These are phyloP conservation scores for Plectrocnemia conspersa DNA, from an alignment of 1,140 invertebrate species.

Conservation along the genomic window DNA sequence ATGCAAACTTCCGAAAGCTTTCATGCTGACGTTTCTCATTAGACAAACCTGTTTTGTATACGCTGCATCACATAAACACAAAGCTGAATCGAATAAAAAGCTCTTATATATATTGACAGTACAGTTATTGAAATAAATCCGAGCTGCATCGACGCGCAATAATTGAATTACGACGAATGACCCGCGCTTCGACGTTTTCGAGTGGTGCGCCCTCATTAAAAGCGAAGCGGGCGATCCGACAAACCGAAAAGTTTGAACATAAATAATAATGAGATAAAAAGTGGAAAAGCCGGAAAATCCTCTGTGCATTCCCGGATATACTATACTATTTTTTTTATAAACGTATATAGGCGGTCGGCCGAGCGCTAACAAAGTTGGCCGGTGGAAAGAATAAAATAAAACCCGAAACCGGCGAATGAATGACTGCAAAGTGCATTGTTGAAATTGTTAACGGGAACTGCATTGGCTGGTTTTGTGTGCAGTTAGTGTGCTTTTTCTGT, in stretches of 20 bases:
- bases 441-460: constrained; percentile 20
- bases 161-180: background rate
- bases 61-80: too few relatives aligned
- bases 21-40: too few relatives aligned
- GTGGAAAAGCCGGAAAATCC: constrained; percentile 24
- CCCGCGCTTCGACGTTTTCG: constrained; percentile 18
- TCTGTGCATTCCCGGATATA: constrained; percentile 13
- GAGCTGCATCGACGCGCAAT: constrained; percentile 4
- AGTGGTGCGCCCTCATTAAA: constrained; percentile 23
- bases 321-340: constrained; percentile 1
- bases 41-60: too few relatives aligned
- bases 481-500: background rate
- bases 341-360: constrained; percentile 2
- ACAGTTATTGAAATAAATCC: too few relatives aligned
- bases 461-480: constrained; percentile 2
- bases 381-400: constrained; percentile 7
- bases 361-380: constrained; percentile 22
- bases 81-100: too few relatives aligned
- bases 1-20: too few relatives aligned
- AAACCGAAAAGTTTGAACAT: constrained; percentile 21
- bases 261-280: constrained; percentile 26
- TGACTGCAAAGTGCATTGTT: constrained; percentile 26
- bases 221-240: constrained; percentile 14
- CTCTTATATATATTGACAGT: too few relatives aligned
- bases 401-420: constrained; percentile 16